Conservation (phyloP, 2,888 invertebrate genomes). For the Cheilosia vulpina region DNA sequence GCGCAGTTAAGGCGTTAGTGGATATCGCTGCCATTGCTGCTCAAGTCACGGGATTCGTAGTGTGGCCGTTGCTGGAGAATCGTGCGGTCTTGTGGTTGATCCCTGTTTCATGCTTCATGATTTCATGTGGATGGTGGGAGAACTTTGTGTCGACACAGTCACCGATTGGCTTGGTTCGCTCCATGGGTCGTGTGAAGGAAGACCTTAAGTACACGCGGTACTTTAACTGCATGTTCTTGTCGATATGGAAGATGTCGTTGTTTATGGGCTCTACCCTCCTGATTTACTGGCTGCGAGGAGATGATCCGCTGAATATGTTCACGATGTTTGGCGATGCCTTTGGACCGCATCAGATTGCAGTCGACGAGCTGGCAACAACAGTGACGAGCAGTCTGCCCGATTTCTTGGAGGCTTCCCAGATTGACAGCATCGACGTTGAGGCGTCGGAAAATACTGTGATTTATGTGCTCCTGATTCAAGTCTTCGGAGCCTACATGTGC, state of each 20-base stretch:
- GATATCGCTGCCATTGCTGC: constrained; percentile 94
- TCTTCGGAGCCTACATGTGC: constrained; percentile 92
- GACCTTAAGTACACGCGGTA: constrained; percentile 92
- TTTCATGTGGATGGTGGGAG: constrained; percentile 99
- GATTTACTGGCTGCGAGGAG: constrained; percentile 90
- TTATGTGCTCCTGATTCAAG: constrained; percentile 91
- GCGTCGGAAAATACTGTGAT: constrained; percentile 89
- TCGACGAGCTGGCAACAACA: constrained; percentile 86
- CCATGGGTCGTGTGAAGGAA: constrained; percentile 90
- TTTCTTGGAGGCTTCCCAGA: constrained; percentile 89
- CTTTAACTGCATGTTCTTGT: constrained; percentile 94
- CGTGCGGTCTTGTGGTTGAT: constrained; percentile 92
- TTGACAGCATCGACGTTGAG: constrained; percentile 89
- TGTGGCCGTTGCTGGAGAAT: constrained; percentile 94
- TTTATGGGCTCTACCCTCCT: constrained; percentile 91
- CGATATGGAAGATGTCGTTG: constrained; percentile 94
- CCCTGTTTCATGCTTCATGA: constrained; percentile 92
- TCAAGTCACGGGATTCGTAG: constrained; percentile 95
- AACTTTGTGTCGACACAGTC: constrained; percentile 96
- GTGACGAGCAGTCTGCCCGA: constrained; percentile 86
- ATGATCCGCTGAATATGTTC: constrained; percentile 91
- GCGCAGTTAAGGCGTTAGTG: constrained; percentile 90
- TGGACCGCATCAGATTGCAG: constrained; percentile 90
- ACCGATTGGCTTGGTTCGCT: constrained; percentile 89
- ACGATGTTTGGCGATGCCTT: constrained; percentile 90